phyloP scores from a whole-genome alignment of 2,888 invertebrate species.

The Clepsis dumicolana region DNA sequence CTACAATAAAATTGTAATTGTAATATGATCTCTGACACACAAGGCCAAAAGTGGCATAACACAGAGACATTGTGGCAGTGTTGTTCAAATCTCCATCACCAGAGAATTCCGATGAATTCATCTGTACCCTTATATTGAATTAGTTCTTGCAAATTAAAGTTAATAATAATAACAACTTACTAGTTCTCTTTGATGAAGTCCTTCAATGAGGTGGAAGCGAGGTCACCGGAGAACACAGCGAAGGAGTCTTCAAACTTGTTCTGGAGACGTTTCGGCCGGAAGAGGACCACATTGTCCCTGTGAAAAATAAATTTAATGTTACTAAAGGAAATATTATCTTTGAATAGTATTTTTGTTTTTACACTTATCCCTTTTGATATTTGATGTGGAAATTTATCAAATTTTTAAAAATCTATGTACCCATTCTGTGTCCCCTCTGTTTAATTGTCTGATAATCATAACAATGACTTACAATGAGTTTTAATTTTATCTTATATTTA shows the following conservation, averaged over 20 bases:
- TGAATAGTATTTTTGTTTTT: no score
- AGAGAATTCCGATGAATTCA: no score
- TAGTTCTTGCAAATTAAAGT: neutral
- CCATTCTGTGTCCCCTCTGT: no score
- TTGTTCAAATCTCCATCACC: no score
- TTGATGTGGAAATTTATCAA: no score
- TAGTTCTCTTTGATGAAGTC: constrained; percentile 94
- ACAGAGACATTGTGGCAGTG: no score
- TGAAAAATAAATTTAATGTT: constrained; percentile 43
- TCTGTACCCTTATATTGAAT: neutral
- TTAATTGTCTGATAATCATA: constrained; percentile 18
- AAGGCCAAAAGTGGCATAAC: no score
- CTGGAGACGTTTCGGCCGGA: constrained; percentile 94
- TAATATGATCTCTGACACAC: no score
- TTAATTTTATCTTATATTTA: constrained; percentile 16
- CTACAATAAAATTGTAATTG: no score
- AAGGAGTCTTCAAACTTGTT: constrained; percentile 97
- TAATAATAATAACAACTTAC: constrained; percentile 86
- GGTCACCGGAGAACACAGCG: constrained; percentile 91
- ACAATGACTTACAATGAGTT: constrained; percentile 4
- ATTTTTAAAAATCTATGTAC: no score
- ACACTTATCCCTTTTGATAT: no score
- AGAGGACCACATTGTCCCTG: constrained; percentile 94
- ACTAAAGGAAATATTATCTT: no score
- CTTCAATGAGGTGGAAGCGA: constrained; percentile 89